A percentile compares a stretch with the other conserved stretches of the same genome.
Conservation (phyloP, 1,140 invertebrate species). For the Tetraneura akinire region DNA sequence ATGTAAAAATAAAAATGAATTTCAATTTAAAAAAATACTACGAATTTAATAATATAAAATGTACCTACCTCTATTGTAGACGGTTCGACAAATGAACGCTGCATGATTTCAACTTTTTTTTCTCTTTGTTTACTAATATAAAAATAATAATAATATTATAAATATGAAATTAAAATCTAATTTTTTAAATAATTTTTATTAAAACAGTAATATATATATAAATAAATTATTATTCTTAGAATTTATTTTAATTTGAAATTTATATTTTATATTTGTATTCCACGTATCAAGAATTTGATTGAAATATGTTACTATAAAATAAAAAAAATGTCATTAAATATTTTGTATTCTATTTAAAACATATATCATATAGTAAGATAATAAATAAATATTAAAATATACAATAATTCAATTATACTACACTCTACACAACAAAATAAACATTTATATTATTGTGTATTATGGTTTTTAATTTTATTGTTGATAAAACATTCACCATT, state of each 20-base stretch:
- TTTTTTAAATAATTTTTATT: too few relatives aligned
- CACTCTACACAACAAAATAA: too few relatives aligned
- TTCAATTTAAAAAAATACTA: background rate
- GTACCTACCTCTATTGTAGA: constrained; percentile 14
- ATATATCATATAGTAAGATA: too few relatives aligned
- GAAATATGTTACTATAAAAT: background rate
- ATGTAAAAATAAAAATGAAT: background rate
- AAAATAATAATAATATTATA: too few relatives aligned
- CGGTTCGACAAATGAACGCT: background rate
- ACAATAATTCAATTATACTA: too few relatives aligned
- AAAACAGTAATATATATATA: too few relatives aligned
- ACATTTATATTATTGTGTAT: too few relatives aligned
- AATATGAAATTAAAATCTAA: too few relatives aligned
- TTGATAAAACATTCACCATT: too few relatives aligned
- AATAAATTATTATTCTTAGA: background rate
- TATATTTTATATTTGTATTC: background rate
- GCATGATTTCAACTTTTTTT: constrained; percentile 28
- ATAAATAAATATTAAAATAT: too few relatives aligned
- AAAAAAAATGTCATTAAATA: background rate
- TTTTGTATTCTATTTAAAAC: too few relatives aligned
- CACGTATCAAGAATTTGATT: background rate
- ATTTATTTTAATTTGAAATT: background rate
- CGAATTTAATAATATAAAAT: background rate
- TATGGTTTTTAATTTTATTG: too few relatives aligned
- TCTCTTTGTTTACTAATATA: background rate